Percentiles rank a stretch among this genome's conserved stretches.
Evolutionary conservation across 37 sponge, comb jelly and placozoan genomes (phyloP).

Genomic region (Hormiphora californensis): DNA sequence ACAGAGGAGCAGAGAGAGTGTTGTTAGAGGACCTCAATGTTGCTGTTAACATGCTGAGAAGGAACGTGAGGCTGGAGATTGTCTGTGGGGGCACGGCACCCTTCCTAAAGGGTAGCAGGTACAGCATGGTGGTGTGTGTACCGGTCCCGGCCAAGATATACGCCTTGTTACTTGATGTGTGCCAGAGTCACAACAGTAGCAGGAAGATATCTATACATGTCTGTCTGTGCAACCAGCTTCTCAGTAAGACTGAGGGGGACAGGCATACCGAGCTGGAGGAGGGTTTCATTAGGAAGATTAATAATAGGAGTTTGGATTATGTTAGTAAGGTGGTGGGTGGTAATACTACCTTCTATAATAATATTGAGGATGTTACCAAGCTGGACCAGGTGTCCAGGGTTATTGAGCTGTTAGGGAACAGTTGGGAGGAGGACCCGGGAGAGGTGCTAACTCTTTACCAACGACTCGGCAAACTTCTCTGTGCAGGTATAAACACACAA

Average conservation of each 20-base stretch:
- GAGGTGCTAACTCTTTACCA: not conserved
- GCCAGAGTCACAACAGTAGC: not conserved
- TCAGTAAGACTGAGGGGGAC: not conserved
- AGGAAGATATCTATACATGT: not conserved
- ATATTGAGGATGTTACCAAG: not conserved
- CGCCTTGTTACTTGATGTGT: not conserved
- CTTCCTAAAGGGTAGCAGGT: not conserved
- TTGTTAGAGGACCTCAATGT: constrained; percentile 8
- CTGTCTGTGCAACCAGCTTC: not conserved
- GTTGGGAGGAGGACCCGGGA: not conserved
- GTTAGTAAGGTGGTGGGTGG: not conserved
- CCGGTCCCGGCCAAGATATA: not conserved
- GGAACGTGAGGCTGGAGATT: not conserved
- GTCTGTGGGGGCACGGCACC: not conserved
- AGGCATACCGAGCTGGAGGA: not conserved
- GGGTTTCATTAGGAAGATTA: not conserved
- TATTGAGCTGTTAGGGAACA: not conserved
- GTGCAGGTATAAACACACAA: not conserved
- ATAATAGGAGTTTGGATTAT: not conserved
- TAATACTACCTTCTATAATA: not conserved
- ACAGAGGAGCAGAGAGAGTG: not conserved
- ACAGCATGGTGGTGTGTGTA: not conserved
- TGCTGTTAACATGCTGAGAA: not conserved
- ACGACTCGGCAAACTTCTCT: not conserved
- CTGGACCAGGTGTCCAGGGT: not conserved